These are phyloP conservation scores for Porites australiensis DNA, from an alignment of 64 coral and sea anemone species.

Conservation along the genomic window DNA sequence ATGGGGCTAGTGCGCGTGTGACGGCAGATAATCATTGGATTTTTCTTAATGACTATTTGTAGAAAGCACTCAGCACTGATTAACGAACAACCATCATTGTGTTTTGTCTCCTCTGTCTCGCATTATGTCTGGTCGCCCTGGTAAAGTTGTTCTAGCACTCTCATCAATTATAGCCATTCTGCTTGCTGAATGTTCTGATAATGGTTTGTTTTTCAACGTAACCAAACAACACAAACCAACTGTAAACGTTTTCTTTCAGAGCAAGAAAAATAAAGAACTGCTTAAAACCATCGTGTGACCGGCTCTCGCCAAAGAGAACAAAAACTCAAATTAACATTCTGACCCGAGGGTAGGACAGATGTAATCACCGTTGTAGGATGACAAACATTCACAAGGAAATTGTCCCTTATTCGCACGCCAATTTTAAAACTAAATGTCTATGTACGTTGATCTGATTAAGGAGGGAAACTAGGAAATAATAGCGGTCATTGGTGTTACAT, in stretches of 20 bases:
- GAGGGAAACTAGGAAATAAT: constrained; percentile 12
- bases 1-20: neutral
- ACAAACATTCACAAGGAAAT: neutral
- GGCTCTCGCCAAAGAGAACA: neutral
- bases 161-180: neutral
- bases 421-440: neutral
- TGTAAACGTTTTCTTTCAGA: neutral
- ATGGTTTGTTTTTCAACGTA: neutral
- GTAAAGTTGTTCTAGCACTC: neutral
- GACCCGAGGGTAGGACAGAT: constrained; percentile 20
- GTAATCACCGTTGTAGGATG: neutral
- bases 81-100: constrained; percentile 1
- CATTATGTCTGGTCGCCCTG: constrained; percentile 17
- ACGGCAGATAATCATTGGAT: neutral
- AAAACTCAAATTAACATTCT: constrained; percentile 24
- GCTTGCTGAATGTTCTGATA: neutral
- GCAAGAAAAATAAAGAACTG: neutral
- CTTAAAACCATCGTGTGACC: constrained; percentile 21
- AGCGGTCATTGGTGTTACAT: constrained; percentile 36
- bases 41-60: constrained; percentile 25
- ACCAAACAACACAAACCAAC: neutral
- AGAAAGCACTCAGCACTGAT: constrained; percentile 29
- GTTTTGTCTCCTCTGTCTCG: constrained; percentile 13
- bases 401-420: constrained; percentile 11
- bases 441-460: neutral